A percentile compares a stretch with the other conserved stretches of the same genome.
phyloP scores from a whole-genome alignment of 2,797 vertebrate genomes.

The Ataeniobius toweri region DNA sequence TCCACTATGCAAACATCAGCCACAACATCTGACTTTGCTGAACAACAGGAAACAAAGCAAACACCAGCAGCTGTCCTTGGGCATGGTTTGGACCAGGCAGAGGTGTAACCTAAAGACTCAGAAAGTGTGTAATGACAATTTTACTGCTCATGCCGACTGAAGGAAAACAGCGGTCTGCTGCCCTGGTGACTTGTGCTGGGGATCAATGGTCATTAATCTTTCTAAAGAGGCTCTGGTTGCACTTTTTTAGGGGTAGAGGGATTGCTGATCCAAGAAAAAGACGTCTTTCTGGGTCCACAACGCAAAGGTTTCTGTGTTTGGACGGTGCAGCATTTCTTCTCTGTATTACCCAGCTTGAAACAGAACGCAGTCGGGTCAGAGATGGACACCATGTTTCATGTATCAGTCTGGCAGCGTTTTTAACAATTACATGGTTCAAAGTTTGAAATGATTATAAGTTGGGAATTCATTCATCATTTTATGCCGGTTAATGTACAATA shows the following conservation, averaged over 20 bases:
- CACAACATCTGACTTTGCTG: constrained; percentile 34
- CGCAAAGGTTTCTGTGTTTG: constrained; percentile 68
- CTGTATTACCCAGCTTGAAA: constrained; percentile 28
- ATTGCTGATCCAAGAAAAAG: constrained; percentile 79
- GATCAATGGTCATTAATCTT: constrained; percentile 84
- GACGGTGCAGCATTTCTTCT: constrained; percentile 67
- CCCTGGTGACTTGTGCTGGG: constrained; percentile 66
- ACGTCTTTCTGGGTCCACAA: constrained; percentile 65
- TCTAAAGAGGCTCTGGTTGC: constrained; percentile 72
- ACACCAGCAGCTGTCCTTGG: constrained; percentile 55
- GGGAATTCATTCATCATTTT: background rate
- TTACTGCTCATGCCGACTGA: constrained; percentile 55
- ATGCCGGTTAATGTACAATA: background rate
- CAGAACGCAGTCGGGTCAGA: constrained; percentile 17
- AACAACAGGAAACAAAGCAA: constrained; percentile 49
- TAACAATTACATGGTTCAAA: too few species aligned
- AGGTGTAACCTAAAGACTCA: constrained; percentile 54
- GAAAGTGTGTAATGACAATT: constrained; percentile 71
- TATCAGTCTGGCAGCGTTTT: background rate
- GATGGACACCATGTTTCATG: constrained; percentile 11
- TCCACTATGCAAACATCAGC: constrained; percentile 38
- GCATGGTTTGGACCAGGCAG: constrained; percentile 29
- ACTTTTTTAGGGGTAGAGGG: constrained; percentile 71
- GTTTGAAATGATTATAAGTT: too few species aligned
- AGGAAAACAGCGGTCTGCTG: constrained; percentile 62